Evolutionary conservation across 2,888 invertebrate genomes (phyloP).

Genomic region (Lepidonotus clava): DNA sequence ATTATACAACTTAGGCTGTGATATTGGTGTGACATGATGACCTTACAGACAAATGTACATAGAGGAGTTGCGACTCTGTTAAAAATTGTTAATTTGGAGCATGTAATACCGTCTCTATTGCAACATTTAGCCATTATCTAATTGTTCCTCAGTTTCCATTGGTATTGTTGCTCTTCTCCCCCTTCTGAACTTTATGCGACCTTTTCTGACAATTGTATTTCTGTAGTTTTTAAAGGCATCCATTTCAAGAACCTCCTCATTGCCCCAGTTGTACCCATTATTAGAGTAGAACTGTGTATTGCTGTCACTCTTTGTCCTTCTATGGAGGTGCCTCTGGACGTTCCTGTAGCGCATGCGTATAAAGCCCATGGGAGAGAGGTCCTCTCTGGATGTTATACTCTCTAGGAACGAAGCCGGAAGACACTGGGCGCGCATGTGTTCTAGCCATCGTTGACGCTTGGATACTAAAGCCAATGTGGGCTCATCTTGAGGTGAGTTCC

Average conservation of each 20-base stretch:
- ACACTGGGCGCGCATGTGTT: neutral
- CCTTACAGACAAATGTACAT: too few relatives aligned
- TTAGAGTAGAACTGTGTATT: neutral
- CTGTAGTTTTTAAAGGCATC: slow-evolving; percentile 13
- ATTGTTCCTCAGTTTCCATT: too few relatives aligned
- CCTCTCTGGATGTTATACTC: too few relatives aligned
- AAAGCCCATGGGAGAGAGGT: neutral
- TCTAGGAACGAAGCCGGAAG: neutral
- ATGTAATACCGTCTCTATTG: too few relatives aligned
- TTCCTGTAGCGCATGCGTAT: slow-evolving; percentile 8
- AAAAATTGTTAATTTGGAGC: too few relatives aligned
- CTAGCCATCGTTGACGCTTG: neutral
- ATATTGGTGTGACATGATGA: too few relatives aligned
- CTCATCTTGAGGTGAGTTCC: too few relatives aligned
- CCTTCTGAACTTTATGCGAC: neutral
- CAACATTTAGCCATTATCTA: too few relatives aligned
- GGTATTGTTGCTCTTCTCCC: neutral
- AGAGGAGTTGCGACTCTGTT: too few relatives aligned
- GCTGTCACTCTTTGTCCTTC: neutral
- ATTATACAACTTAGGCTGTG: too few relatives aligned
- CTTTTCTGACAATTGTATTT: neutral
- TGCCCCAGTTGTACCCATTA: too few relatives aligned
- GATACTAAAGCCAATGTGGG: too few relatives aligned
- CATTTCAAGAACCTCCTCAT: neutral
- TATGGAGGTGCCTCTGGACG: neutral